Evolutionary conservation across 2,888 invertebrate genomes (phyloP), one percentile per base, ranked within the genome.

Genomic region (Lasioglossum vierecki): DNA sequence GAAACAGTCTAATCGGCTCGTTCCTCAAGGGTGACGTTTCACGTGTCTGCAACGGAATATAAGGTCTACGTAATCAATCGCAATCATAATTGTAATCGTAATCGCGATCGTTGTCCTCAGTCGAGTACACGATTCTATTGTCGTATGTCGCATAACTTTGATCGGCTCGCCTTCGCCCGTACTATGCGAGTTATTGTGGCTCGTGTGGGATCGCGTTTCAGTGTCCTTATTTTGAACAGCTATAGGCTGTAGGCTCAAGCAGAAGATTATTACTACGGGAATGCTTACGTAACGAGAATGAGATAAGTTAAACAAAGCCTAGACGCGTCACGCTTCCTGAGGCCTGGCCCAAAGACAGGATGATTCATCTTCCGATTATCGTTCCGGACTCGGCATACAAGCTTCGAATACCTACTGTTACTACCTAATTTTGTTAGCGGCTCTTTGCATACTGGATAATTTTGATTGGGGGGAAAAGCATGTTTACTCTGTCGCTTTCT

Each of bases 251-350:
- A 70, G 60, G 26, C 68, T n/a, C 26, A 71, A 66, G 46, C 46
- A 60, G 63, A 53, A 53, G 57, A 35, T 53, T 66, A 35, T 53
- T 66, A 66, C 82, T 46, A 81, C 88, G 86, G 84, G 85, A 76
- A 70, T 86, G 80, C 87, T 93, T 93, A 92, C 91, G 91, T 92
- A 92, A 93, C 90, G 88, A 91, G 90, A 91, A 91, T 90, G 88
- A 89, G 91, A 92, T 89, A 91, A 92, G 91, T 89, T 91, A 80
- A 78, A 92, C 91, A 92, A 91, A 93, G 92, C 90, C 91, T 92
- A 91, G 92, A 92, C 92, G 79, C 80, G 93, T 93, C 83, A 93
- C 92, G 93, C 90, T 92, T 88, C 89, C 89, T 82, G 91, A 88
- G 83, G 79, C 88, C 82, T 79, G 86, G 87, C 88, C 88, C 88